Percentiles rank a stretch among this genome's conserved stretches.
These are phyloP conservation scores for Drosophila limbata DNA, from an alignment of 2,888 invertebrate genomes.

Conservation along the genomic window DNA sequence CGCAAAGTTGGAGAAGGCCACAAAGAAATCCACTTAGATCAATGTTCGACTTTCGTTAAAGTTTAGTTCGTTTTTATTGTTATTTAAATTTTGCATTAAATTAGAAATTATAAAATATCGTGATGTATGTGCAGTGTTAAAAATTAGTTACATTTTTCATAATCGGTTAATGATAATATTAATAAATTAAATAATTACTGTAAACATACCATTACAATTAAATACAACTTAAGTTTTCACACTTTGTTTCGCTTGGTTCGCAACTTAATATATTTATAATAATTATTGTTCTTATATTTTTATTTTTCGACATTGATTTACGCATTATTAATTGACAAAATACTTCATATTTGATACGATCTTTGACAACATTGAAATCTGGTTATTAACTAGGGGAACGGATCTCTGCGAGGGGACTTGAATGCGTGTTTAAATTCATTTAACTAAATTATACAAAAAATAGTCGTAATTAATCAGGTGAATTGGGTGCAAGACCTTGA, in stretches of 20 bases:
- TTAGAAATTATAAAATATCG: slow-evolving; percentile 74
- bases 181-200: slow-evolving; percentile 71
- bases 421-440: slow-evolving; percentile 66
- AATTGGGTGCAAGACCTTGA: slow-evolving; percentile 44
- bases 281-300: slow-evolving; percentile 65
- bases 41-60: slow-evolving; percentile 30
- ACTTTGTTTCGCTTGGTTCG: slow-evolving; percentile 46
- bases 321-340: slow-evolving; percentile 54
- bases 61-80: slow-evolving; percentile 75
- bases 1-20: slow-evolving; percentile 70
- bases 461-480: slow-evolving; percentile 50
- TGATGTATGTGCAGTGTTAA: slow-evolving; percentile 64
- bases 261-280: slow-evolving; percentile 52
- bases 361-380: slow-evolving; percentile 68
- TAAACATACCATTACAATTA: slow-evolving; percentile 55
- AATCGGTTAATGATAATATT: slow-evolving; percentile 50
- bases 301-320: slow-evolving; percentile 31
- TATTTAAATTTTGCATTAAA: slow-evolving; percentile 74
- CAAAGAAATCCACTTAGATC: slow-evolving; percentile 50
- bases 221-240: slow-evolving; percentile 70
- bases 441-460: slow-evolving; percentile 76
- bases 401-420: slow-evolving; percentile 38
- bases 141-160: slow-evolving; percentile 68
- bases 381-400: slow-evolving; percentile 65
- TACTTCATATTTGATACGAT: slow-evolving; percentile 52